Evolutionary conservation across 2,797 vertebrate species (phyloP).

Genomic region (Squalus acanthias): DNA sequence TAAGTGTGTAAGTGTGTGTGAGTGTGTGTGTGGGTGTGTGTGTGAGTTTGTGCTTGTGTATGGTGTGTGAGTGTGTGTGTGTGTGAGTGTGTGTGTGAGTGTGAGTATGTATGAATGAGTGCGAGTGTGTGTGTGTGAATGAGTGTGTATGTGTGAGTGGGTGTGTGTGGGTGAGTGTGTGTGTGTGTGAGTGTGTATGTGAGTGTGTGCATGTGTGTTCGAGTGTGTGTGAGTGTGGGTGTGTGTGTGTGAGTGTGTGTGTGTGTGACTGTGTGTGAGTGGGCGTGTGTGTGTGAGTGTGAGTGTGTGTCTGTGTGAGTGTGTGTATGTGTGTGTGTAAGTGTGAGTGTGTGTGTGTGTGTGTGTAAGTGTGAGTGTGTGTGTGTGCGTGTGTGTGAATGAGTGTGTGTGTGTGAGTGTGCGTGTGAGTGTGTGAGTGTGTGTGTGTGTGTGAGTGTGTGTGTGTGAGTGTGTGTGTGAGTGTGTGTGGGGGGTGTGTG

Average conservation of each 20-base stretch:
- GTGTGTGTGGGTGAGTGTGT: background rate
- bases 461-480: background rate
- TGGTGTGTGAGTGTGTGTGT: background rate
- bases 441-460: background rate
- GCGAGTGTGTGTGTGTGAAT: background rate
- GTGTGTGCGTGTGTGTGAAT: background rate
- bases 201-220: too few species aligned
- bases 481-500: background rate
- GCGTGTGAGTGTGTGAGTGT: background rate
- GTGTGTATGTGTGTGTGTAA: background rate
- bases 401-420: too few species aligned
- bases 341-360: background rate
- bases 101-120: too few species aligned
- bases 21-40: too few species aligned
- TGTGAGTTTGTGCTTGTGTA: too few species aligned
- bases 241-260: background rate
- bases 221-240: background rate
- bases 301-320: background rate
- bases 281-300: background rate
- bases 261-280: background rate
- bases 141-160: background rate
- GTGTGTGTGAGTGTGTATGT: background rate
- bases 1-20: too few species aligned
- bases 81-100: too few species aligned
- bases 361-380: background rate